Percentiles rank a stretch among this genome's conserved stretches.
These are phyloP conservation scores for Glyptemys insculpta DNA, from an alignment of 2,797 vertebrate species.

Conservation along the genomic window DNA sequence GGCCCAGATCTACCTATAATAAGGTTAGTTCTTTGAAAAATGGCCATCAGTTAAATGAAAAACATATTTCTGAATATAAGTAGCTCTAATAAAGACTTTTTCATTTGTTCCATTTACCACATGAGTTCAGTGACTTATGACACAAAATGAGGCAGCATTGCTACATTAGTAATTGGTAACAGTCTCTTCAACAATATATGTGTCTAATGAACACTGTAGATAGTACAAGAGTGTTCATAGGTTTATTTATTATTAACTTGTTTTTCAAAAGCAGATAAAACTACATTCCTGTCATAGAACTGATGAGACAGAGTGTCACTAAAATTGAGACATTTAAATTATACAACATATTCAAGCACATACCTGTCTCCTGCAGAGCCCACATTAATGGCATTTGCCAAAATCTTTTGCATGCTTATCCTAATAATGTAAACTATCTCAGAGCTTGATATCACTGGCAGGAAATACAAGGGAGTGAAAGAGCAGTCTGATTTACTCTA, in stretches of 20 bases:
- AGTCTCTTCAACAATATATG: not conserved
- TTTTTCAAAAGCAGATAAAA: constrained; percentile 45
- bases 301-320: not conserved
- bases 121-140: not conserved
- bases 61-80: not conserved
- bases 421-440: accelerated
- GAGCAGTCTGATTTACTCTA: not conserved
- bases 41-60: not conserved
- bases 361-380: constrained; percentile 1
- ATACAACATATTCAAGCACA: constrained; percentile 1
- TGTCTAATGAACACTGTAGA: not conserved
- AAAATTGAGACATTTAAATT: constrained; percentile 32
- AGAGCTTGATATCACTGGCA: not conserved
- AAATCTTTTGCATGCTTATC: constrained; percentile 18
- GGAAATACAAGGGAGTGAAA: not conserved
- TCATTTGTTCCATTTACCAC: not conserved
- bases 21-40: not conserved
- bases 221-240: not conserved
- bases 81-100: not conserved
- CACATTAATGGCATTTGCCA: constrained; percentile 29
- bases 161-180: not conserved
- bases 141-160: not conserved
- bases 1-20: too few relatives aligned
- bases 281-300: not conserved
- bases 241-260: not conserved